Conservation (phyloP, 1,140 invertebrate genomes). For the Babylonia areolata region DNA sequence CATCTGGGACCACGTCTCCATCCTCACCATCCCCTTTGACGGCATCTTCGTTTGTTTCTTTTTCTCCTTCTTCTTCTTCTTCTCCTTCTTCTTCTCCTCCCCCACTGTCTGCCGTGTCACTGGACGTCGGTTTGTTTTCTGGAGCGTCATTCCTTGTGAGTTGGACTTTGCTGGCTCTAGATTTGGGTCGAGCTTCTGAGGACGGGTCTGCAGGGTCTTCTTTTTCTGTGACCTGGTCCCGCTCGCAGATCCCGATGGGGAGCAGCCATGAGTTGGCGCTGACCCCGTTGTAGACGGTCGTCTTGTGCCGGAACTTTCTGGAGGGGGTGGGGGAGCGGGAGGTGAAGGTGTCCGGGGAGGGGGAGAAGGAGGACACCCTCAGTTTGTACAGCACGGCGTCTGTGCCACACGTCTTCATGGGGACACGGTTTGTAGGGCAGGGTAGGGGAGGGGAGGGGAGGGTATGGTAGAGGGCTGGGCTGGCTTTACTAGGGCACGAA, state of each 20-base stretch:
- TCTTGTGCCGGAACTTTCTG: background rate
- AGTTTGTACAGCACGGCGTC: constrained; percentile 31
- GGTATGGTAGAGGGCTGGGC: too few relatives aligned
- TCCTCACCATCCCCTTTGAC: too few relatives aligned
- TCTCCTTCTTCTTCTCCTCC: background rate
- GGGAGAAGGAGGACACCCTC: background rate
- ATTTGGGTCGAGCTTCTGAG: background rate
- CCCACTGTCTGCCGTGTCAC: background rate
- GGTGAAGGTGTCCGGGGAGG: background rate
- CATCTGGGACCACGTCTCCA: too few relatives aligned
- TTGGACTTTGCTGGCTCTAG: background rate
- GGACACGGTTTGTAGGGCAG: too few relatives aligned
- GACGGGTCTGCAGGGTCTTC: background rate
- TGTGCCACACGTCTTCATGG: constrained; percentile 17
- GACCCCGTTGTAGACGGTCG: constrained; percentile 41
- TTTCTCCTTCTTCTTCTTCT: background rate
- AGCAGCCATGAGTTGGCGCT: constrained; percentile 46
- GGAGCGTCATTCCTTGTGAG: background rate
- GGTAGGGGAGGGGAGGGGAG: too few relatives aligned
- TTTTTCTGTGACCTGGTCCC: background rate
- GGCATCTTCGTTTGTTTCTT: too few relatives aligned
- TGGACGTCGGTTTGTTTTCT: background rate
- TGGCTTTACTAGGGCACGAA: too few relatives aligned
- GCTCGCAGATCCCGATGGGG: constrained; percentile 33
- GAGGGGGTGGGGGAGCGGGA: background rate